Conservation (phyloP, 2,797 vertebrate species). For the Phoebastria nigripes region DNA sequence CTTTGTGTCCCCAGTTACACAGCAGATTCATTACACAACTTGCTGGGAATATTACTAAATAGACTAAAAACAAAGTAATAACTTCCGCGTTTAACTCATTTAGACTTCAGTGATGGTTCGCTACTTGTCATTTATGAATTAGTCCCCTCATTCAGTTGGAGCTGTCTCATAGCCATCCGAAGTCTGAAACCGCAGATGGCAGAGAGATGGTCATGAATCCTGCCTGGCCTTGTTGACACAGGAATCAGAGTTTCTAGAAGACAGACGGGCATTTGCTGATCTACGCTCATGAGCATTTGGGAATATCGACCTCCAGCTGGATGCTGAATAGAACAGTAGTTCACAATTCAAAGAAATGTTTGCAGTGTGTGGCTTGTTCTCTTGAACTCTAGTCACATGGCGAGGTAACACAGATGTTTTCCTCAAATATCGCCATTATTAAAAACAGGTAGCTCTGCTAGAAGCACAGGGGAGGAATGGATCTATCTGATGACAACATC, state of each 20-base stretch:
- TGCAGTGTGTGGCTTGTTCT: conserved; percentile 4
- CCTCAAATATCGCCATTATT: conserved; percentile 11
- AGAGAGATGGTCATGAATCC: not conserved
- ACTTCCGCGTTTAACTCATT: not conserved
- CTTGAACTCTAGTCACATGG: not conserved
- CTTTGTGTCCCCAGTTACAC: not conserved
- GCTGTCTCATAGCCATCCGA: not conserved
- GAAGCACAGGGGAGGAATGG: not conserved
- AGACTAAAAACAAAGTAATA: not conserved
- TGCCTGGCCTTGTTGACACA: not conserved
- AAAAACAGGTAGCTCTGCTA: conserved; percentile 40
- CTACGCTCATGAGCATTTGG: not conserved
- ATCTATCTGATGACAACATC: conserved; percentile 10
- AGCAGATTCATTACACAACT: not conserved
- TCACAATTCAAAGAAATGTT: conserved; percentile 19
- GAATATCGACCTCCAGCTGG: conserved; percentile 2
- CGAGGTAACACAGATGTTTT: conserved; percentile 25
- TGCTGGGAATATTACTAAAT: not conserved
- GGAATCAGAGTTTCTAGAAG: conserved; percentile 23
- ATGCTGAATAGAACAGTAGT: conserved; percentile 35
- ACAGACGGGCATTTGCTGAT: conserved; percentile 28
- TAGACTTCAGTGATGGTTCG: not conserved
- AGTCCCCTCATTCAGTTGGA: not conserved
- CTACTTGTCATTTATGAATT: not conserved
- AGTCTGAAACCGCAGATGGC: not conserved